Evolutionary conservation across 2,888 invertebrate genomes (phyloP).

Genomic region (Octonoba sinensis): DNA sequence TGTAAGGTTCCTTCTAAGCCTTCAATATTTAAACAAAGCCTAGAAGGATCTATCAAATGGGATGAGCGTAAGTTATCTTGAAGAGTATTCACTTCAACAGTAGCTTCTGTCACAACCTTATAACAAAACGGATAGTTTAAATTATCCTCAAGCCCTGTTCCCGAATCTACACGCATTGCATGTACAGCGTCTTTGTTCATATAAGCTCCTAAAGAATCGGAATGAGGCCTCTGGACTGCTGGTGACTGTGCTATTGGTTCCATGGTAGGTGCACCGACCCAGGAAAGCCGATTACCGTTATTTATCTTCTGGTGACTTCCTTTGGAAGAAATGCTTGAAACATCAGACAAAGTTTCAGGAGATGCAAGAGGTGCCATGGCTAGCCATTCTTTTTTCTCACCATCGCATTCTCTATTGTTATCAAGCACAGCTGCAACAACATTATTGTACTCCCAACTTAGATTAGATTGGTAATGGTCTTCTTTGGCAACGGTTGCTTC

Average conservation of each 20-base stretch:
- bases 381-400: slow-evolving; percentile 73
- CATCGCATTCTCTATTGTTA: slow-evolving; percentile 51
- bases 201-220: slow-evolving; percentile 35
- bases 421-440: slow-evolving; percentile 23
- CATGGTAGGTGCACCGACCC: slow-evolving; percentile 57
- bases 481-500: slow-evolving; percentile 66
- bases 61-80: slow-evolving; percentile 20
- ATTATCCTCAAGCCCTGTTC: slow-evolving; percentile 38
- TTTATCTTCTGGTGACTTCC: slow-evolving; percentile 63
- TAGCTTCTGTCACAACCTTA: slow-evolving; percentile 63
- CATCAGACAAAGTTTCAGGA: slow-evolving; percentile 85
- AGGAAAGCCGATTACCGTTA: slow-evolving; percentile 57
- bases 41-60: slow-evolving; percentile 49
- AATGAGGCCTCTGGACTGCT: slow-evolving; percentile 49
- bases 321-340: slow-evolving; percentile 82
- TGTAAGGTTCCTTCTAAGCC: slow-evolving; percentile 19
- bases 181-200: not conserved
- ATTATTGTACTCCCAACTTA: slow-evolving; percentile 54
- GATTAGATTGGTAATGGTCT: slow-evolving; percentile 9
- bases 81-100: slow-evolving; percentile 52
- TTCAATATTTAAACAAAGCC: slow-evolving; percentile 53
- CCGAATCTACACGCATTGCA: slow-evolving; percentile 22
- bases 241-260: slow-evolving; percentile 60
- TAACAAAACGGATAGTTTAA: slow-evolving; percentile 31
- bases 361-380: slow-evolving; percentile 84